Evolutionary conservation across 1,140 invertebrate species (phyloP), one percentile per base, ranked within the genome.

Genomic region (Drosophila quadrilineata): DNA sequence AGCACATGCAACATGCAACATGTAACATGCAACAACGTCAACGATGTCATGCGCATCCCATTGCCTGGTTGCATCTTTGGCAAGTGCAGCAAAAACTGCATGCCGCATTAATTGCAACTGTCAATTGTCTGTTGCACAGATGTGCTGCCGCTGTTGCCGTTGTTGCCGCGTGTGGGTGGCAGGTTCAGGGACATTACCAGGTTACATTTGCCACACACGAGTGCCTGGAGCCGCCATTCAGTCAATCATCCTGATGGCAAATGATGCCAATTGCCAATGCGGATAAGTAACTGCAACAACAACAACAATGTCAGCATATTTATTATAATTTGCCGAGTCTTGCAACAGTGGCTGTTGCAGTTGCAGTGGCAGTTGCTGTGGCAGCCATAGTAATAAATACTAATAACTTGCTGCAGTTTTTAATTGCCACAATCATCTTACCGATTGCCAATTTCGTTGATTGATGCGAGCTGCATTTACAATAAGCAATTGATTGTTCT

Each of bases 61-160:
- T 9, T 45, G 40, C 24, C n/a, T 14, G 28, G 6, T 45, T 50
- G 54, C 76, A 82, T 82, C 76, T 84, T 82, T 64, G 60, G 38
- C 72, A 75, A 71, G 72, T 46, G 31, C 64, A 67, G 57, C 57
- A 68, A 68, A 68, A 63, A 68, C 40, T 63, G 73, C 65, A 77
- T 38, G 67, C 72, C 69, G 69, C 77, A 82, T 84, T 84, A 82
- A 82, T 82, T 82, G 73, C 77, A 82, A 82, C 77, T 82, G 77
- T 77, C 77, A 82, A 62, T 67, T 62, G 73, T 36, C 46, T 17
- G 43, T 12, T 10, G 28, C 9, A 12, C 28, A 17, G 3, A 31
- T 17, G 19, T 31, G n/a, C n/a, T 2, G 10, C 21, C 9, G 9
- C 12, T 14, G 38, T 8, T 21, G 17, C 3, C 16, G 19, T 28